These are phyloP conservation scores for Chelonia mydas DNA, from an alignment of 2,797 vertebrate genomes.

Conservation along the genomic window DNA sequence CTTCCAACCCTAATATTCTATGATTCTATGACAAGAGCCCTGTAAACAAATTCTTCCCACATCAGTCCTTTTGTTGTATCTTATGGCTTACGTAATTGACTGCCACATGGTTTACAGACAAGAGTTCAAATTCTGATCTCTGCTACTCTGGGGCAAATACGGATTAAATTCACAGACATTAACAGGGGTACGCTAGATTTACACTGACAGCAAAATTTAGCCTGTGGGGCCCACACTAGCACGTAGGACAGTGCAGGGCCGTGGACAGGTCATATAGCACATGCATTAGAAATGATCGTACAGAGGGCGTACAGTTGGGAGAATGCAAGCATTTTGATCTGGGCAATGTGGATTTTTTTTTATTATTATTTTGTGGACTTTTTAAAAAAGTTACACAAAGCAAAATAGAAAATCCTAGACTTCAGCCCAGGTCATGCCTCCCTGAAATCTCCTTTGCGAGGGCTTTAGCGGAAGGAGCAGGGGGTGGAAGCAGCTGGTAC, in stretches of 20 bases:
- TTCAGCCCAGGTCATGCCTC: conserved; percentile 58
- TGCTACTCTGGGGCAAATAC: not conserved
- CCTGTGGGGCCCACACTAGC: rapidly evolving
- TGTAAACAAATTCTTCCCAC: not conserved
- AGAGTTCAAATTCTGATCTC: not conserved
- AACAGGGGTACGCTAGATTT: rapidly evolving
- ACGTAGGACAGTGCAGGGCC: not conserved
- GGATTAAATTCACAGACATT: not conserved
- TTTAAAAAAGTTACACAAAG: conserved; percentile 13
- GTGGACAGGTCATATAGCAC: not conserved
- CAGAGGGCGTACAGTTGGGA: not conserved
- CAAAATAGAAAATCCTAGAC: conserved; percentile 47
- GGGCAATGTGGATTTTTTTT: rapidly evolving
- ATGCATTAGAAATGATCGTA: not conserved
- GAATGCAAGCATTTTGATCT: not conserved
- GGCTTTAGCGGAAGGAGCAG: conserved; percentile 56
- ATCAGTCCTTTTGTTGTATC: not conserved
- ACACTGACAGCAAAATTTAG: rapidly evolving
- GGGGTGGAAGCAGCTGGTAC: conserved; percentile 75
- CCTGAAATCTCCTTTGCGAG: conserved; percentile 68
- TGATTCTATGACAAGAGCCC: not conserved
- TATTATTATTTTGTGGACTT: not conserved
- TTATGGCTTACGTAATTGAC: not conserved
- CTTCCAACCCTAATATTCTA: no score
- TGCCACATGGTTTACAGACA: not conserved